phyloP scores from a whole-genome alignment of 1,140 invertebrate species.

The Diorhabda carinulata region DNA sequence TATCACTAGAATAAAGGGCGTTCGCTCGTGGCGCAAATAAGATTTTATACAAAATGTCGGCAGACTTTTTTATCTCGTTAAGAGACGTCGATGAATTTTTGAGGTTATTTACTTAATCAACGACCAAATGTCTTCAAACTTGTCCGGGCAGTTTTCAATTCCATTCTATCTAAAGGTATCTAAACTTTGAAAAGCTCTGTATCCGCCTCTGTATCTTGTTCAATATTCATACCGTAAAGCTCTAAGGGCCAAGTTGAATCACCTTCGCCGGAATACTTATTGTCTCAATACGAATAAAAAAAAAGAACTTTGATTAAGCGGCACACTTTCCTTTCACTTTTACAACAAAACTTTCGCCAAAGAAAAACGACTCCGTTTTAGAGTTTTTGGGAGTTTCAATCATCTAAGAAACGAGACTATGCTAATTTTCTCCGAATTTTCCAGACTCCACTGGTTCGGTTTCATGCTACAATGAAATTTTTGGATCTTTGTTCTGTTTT shows the following conservation, averaged over 20 bases:
- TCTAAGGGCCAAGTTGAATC: slow-evolving; percentile 8
- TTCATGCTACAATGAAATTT: not conserved
- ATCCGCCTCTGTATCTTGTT: not conserved
- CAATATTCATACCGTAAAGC: not conserved
- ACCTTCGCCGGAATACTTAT: slow-evolving; percentile 3
- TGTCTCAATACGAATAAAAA: slow-evolving; percentile 12
- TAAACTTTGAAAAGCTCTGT: too few relatives aligned
- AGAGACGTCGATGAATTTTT: too few relatives aligned
- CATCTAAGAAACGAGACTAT: slow-evolving; percentile 6
- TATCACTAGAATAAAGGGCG: not conserved
- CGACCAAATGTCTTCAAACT: too few relatives aligned
- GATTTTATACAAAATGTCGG: too few relatives aligned
- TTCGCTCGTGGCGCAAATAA: too few relatives aligned
- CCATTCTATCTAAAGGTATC: too few relatives aligned
- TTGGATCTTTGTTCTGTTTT: not conserved
- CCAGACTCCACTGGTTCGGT: not conserved
- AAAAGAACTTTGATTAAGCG: slow-evolving; percentile 8
- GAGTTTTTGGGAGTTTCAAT: not conserved
- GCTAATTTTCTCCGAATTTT: slow-evolving; percentile 7
- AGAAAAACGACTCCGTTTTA: slow-evolving; percentile 9
- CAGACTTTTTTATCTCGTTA: too few relatives aligned
- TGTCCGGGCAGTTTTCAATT: too few relatives aligned
- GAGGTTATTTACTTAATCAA: too few relatives aligned
- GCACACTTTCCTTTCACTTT: slow-evolving; percentile 13
- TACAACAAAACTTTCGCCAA: slow-evolving; percentile 7